Evolutionary conservation across 2,888 invertebrate species (phyloP).

Genomic region (Drosophila emarginata): DNA sequence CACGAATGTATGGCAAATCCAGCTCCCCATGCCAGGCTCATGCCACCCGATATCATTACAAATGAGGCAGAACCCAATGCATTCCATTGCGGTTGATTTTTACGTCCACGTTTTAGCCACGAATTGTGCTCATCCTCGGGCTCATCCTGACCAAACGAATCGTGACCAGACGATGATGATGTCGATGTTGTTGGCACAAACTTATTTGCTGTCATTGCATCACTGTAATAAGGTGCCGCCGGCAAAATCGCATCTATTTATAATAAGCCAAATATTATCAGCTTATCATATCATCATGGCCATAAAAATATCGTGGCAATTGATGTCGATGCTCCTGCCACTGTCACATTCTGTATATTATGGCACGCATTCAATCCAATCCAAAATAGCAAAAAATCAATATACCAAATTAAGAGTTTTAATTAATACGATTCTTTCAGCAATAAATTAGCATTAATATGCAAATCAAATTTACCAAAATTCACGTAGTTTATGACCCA

Average conservation of each 20-base stretch:
- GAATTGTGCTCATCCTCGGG: constrained; percentile 15
- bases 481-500: constrained; percentile 6
- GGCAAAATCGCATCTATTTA: constrained; percentile 37
- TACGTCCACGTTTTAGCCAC: constrained; percentile 49
- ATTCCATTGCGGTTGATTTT: constrained; percentile 72
- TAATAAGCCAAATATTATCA: constrained; percentile 55
- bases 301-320: constrained; percentile 34
- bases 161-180: constrained; percentile 9
- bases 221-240: constrained; percentile 27
- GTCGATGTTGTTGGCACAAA: constrained; percentile 26
- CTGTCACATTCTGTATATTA: constrained; percentile 11
- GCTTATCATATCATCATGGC: constrained; percentile 56
- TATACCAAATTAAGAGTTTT: constrained; percentile 60
- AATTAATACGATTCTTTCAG: constrained; percentile 48
- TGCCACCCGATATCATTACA: constrained; percentile 76
- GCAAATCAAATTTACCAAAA: constrained; percentile 40
- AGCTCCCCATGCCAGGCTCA: constrained; percentile 73
- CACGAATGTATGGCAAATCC: constrained; percentile 66
- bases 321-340: background rate
- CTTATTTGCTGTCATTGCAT: constrained; percentile 55
- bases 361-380: constrained; percentile 42
- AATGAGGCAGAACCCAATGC: constrained; percentile 62
- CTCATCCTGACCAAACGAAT: constrained; percentile 35
- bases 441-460: constrained; percentile 51
- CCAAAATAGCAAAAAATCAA: constrained; percentile 57